Evolutionary conservation across 2,797 vertebrate species (phyloP), one percentile per base, ranked within the genome.

Genomic region (Champsocephalus gunnari): DNA sequence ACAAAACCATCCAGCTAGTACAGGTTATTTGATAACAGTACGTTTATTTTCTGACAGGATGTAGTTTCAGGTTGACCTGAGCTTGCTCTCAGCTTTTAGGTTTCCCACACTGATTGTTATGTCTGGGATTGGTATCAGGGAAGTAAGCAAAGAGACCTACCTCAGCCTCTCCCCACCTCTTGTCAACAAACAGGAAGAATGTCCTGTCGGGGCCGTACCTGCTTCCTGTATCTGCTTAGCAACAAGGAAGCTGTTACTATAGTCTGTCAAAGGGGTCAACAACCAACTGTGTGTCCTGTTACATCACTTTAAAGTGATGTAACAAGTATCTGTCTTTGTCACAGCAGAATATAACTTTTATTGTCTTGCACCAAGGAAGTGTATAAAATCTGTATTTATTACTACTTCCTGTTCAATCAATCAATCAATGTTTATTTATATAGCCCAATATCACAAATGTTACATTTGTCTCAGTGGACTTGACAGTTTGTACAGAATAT

Each of bases 101-200:
- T 60, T 69, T 55, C 45, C 3, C 17, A 50, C 24, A 44, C 7
- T 47, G 14, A 66, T 24, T 79, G 41, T 78, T 73, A 50, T 55
- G 72, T 14, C 63, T 62, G 7, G 21, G 17, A 16, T 1, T 51
- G 12, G n/a, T 68, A 41, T 74, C 55, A 58, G 24, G 24, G 7
- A 62, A 62, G 12, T 62, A 65, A 34, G 41, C 47, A 54, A 19
- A 50, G 59, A 69, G 38, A 67, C 68, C 48, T 16, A 41, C 53
- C 28, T 69, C 12, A 69, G 34, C 41, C 61, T 77, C 44, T 50
- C 3, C 3, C 21, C 19, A 43, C 8, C 58, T 60, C 70, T 50
- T 78, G 64, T 80, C 68, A 48, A 67, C 44, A 66, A 77, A 80
- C 76, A 87, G 69, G 81, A 90, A 81, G 76, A 60, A 17, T 48